A percentile compares a stretch with the other conserved stretches of the same genome.
Conservation (phyloP, 2,888 invertebrate species). For the Plagodis dolabraria region DNA sequence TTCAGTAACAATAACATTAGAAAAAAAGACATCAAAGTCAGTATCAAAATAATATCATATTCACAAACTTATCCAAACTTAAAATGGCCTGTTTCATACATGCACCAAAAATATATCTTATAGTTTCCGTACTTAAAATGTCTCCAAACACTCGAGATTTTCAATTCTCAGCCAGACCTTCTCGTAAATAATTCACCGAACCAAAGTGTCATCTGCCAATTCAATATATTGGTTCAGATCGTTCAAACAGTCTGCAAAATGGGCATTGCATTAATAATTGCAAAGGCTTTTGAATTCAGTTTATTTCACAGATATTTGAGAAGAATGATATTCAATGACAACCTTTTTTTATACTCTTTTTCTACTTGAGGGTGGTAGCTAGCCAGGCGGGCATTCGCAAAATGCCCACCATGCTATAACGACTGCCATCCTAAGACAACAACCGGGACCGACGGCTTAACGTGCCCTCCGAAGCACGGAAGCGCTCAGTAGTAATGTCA, state of each 20-base stretch:
- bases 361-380: too few relatives aligned
- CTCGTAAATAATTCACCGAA: slow-evolving; percentile 55
- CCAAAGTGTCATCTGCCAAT: slow-evolving; percentile 47
- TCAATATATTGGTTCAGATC: slow-evolving; percentile 32
- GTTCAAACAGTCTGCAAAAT: slow-evolving; percentile 38
- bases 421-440: too few relatives aligned
- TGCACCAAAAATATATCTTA: neutral
- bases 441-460: too few relatives aligned
- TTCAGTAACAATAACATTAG: too few relatives aligned
- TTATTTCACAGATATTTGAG: slow-evolving; percentile 19
- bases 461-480: too few relatives aligned
- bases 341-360: neutral
- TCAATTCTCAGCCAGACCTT: slow-evolving; percentile 40
- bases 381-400: too few relatives aligned
- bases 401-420: too few relatives aligned
- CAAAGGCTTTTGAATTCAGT: slow-evolving; percentile 12
- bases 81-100: too few relatives aligned
- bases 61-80: neutral
- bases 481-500: too few relatives aligned
- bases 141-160: slow-evolving; percentile 26
- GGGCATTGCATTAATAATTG: slow-evolving; percentile 45
- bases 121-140: slow-evolving; percentile 4
- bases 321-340: slow-evolving; percentile 13
- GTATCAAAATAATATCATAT: neutral
- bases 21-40: too few relatives aligned